Evolutionary conservation across 2,797 vertebrate species (phyloP).

Genomic region (Aldrovandia affinis): DNA sequence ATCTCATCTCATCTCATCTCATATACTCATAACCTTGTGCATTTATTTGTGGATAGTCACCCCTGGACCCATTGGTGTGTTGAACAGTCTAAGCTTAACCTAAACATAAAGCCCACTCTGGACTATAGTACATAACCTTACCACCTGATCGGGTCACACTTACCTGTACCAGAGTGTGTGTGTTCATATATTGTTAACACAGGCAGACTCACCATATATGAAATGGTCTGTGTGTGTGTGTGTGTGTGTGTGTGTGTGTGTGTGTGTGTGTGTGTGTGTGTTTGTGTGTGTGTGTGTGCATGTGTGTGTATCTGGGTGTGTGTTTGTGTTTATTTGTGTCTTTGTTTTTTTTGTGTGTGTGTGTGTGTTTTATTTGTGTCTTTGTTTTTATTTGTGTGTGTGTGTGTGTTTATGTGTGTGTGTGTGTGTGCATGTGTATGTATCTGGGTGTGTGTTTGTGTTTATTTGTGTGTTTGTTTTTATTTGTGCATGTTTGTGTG

Average conservation of each 20-base stretch:
- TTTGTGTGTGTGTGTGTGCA: not conserved
- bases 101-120: not conserved
- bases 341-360: too few relatives aligned
- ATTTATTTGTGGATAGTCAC: not conserved
- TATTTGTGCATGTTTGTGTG: not conserved
- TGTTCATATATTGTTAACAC: not conserved
- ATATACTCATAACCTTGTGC: not conserved
- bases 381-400: not conserved
- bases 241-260: not conserved
- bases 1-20: too few relatives aligned
- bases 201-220: not conserved
- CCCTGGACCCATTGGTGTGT: not conserved
- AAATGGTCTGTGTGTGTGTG: not conserved
- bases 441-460: too few relatives aligned
- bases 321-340: too few relatives aligned
- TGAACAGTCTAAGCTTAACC: not conserved
- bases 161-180: not conserved
- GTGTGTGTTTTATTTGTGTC: not conserved
- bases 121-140: not conserved
- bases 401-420: conserved; percentile 17
- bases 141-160: not conserved
- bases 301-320: accelerated
- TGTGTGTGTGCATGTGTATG: not conserved
- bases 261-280: conserved; percentile 8
- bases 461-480: too few relatives aligned